Percentiles rank a stretch among this genome's conserved stretches.
Conservation (phyloP, 2,797 vertebrate genomes). For the Squalus acanthias region DNA sequence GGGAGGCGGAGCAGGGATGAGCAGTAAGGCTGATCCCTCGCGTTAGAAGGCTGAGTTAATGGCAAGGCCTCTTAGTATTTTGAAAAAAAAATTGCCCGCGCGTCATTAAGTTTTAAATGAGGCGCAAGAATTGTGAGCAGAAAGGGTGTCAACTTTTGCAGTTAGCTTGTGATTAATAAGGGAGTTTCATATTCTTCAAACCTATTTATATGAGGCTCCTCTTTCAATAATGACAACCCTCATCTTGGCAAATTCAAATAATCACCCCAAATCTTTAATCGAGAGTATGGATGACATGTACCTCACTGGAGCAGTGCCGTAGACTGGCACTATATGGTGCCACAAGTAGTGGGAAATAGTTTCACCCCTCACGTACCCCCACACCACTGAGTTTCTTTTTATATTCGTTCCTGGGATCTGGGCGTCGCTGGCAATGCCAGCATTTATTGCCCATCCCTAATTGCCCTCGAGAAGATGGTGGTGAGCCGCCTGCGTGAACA, state of each 20-base stretch:
- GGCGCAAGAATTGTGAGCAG: neutral
- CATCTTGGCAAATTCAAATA: neutral
- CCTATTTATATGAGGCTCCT: neutral
- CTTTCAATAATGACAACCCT: neutral
- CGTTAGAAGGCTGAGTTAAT: neutral
- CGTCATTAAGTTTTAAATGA: neutral
- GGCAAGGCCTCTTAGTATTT: neutral
- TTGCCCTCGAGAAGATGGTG: too few relatives aligned
- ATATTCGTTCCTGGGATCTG: too few relatives aligned
- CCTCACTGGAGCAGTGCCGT: neutral
- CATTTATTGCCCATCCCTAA: too few relatives aligned
- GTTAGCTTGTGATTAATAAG: neutral
- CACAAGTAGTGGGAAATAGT: neutral
- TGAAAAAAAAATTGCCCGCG: neutral
- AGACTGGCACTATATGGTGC: neutral
- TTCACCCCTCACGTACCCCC: neutral
- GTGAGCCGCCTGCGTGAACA: too few relatives aligned
- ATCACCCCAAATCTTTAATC: neutral
- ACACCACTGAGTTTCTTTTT: neutral
- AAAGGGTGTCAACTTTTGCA: neutral
- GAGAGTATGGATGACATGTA: neutral
- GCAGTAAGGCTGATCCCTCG: neutral
- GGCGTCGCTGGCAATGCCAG: too few relatives aligned
- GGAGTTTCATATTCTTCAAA: neutral
- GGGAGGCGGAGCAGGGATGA: neutral